Evolutionary conservation across 1,140 invertebrate species (phyloP), one percentile per base, ranked within the genome.

Genomic region (Chlorops oryzae): DNA sequence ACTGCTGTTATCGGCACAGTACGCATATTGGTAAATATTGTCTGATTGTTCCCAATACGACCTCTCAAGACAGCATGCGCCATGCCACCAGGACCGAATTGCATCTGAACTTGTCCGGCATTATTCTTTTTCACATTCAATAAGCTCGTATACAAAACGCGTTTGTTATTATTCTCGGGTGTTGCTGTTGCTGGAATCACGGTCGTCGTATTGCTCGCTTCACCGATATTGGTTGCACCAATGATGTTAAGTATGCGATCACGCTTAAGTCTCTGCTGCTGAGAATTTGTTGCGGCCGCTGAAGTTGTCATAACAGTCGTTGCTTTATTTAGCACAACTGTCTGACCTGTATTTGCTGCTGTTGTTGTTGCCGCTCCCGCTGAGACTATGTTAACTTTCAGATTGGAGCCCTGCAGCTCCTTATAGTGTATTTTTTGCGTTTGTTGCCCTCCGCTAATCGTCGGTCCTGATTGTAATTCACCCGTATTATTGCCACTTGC

Each of bases 111-210:
- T 48, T 65, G 67, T 1, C 67, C 67, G 21, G 61, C 57, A 52
- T 70, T 70, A 48, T 70, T 70, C 53, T 70, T 70, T 40, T 69
- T 67, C 28, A 70, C 61, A 37, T 70, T 70, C 42, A 70, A 40
- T 41, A 70, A 47, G 34, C 65, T 70, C 3, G 66, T 70, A 50
- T 68, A 70, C 15, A 70, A 51, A 12, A 70, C 67, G 1, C 67
- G 61, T 43, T 70, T 70, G 24, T 70, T 64, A 4, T 52, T 49
- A 13, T 47, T 41, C 9, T 32, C 32, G 21, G 40, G 23, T n/a
- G 32, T 51, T 23, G 39, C 49, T 12, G 24, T 20, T 2, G 23
- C 17, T 9, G 21, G 21, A 5, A 17, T 32, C 15, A 23, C 23
- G 18, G 41, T 42, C 21, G 25, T 7, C 7, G 39, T 40, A n/a